A percentile compares a stretch with the other conserved stretches of the same genome.
These are phyloP conservation scores for Cylloceria caligata DNA, from an alignment of 2,888 invertebrate species.

Conservation along the genomic window DNA sequence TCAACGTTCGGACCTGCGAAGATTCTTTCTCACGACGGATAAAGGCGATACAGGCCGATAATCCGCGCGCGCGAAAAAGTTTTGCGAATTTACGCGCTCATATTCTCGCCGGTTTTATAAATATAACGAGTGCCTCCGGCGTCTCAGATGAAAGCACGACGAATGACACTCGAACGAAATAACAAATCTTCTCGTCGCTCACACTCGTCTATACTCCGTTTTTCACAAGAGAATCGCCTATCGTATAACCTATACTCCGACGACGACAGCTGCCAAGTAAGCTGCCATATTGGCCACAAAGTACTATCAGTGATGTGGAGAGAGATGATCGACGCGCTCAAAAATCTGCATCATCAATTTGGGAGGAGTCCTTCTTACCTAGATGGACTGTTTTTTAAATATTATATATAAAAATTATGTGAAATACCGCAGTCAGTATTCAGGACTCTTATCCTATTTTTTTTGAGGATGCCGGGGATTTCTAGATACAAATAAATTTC, in stretches of 20 bases:
- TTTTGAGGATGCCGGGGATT: too few relatives aligned
- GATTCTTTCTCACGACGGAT: not conserved
- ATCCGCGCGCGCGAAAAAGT: constrained; percentile 47
- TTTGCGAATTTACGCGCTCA: constrained; percentile 47
- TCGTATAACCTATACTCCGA: constrained; percentile 78
- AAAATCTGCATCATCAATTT: too few relatives aligned
- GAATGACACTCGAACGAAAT: not conserved
- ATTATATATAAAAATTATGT: too few relatives aligned
- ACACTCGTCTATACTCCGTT: not conserved
- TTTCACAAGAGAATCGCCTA: constrained; percentile 9
- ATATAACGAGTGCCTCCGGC: not conserved
- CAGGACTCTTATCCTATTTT: too few relatives aligned
- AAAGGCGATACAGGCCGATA: constrained; percentile 4
- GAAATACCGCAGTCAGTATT: too few relatives aligned
- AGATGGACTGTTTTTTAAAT: too few relatives aligned
- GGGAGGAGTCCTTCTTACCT: too few relatives aligned
- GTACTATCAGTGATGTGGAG: too few relatives aligned
- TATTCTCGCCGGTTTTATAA: constrained; percentile 14
- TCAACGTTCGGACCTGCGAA: not conserved
- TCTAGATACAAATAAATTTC: too few relatives aligned
- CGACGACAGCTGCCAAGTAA: constrained; percentile 73
- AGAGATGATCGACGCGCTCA: too few relatives aligned
- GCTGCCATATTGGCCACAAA: constrained; percentile 77
- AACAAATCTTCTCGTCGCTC: not conserved
- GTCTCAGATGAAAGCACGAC: not conserved